Evolutionary conservation across 2,888 invertebrate species (phyloP).

Genomic region (Cerceris ruficornis): DNA sequence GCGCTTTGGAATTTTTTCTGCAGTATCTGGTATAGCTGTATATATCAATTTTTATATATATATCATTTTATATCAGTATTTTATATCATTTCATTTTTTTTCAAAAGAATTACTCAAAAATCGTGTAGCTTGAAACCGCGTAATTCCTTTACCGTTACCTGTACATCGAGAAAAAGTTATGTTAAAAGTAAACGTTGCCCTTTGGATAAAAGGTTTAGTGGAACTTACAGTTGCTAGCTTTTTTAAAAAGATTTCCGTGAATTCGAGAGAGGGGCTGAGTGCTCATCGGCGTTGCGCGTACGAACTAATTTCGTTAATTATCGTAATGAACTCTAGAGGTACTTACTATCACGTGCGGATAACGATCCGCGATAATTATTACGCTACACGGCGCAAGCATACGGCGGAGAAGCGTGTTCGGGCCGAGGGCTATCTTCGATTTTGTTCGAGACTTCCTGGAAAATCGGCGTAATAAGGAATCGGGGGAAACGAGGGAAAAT

Average conservation of each 20-base stretch:
- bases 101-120: no score
- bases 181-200: no score
- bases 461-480: slow-evolving; percentile 19
- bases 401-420: slow-evolving; percentile 35
- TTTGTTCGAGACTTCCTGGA: slow-evolving; percentile 30
- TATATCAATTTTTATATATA: no score
- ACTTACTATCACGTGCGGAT: slow-evolving; percentile 52
- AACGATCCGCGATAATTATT: slow-evolving; percentile 66
- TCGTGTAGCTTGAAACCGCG: no score
- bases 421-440: slow-evolving; percentile 20
- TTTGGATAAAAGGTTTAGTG: no score
- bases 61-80: no score
- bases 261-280: background rate
- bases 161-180: no score
- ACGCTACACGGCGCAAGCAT: slow-evolving; percentile 40
- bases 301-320: slow-evolving; percentile 72
- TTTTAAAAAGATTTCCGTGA: background rate
- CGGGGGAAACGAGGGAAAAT: slow-evolving; percentile 5
- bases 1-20: no score
- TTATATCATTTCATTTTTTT: no score
- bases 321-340: slow-evolving; percentile 55
- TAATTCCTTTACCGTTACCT: no score
- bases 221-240: background rate
- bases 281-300: background rate
- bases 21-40: no score